These are phyloP conservation scores for Zaprionus nigranus DNA, from an alignment of 1,140 invertebrate genomes.

Conservation along the genomic window DNA sequence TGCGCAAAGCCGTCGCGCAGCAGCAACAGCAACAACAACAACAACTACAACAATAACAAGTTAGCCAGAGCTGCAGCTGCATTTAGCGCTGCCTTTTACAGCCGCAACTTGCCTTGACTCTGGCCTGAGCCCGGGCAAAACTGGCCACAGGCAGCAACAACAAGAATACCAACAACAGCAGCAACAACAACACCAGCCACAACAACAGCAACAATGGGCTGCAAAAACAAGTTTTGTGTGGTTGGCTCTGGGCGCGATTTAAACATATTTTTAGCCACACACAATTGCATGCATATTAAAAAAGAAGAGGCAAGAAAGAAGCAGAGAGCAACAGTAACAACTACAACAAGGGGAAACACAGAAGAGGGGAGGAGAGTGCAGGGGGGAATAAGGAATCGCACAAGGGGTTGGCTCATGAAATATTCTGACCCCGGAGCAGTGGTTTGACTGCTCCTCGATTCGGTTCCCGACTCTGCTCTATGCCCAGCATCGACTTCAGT, in stretches of 20 bases:
- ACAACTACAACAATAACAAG: conserved; percentile 55
- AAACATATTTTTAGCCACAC: conserved; percentile 81
- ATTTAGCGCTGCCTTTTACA: conserved; percentile 57
- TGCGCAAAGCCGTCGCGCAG: conserved; percentile 42
- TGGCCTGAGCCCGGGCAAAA: conserved; percentile 52
- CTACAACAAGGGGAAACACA: too few relatives aligned
- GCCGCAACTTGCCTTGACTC: conserved; percentile 73
- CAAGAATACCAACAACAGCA: conserved; percentile 23
- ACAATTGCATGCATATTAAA: conserved; percentile 83
- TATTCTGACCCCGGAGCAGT: conserved; percentile 75
- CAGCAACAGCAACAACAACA: conserved; percentile 32
- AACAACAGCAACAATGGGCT: conserved; percentile 23
- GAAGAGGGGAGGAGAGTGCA: too few relatives aligned
- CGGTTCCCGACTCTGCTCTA: neutral
- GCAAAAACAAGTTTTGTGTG: conserved; percentile 64
- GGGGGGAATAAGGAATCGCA: neutral
- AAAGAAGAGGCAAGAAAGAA: conserved; percentile 38
- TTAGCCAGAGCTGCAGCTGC: conserved; percentile 61
- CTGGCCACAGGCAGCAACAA: conserved; percentile 48
- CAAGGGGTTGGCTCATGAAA: conserved; percentile 70
- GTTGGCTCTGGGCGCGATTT: conserved; percentile 73
- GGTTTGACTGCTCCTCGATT: conserved; percentile 66
- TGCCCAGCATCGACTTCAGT: neutral
- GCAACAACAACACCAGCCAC: conserved; percentile 24
- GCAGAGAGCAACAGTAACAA: conserved; percentile 6